Base-by-base conservation (phyloP, 2,888 invertebrate genomes). In the Hoplodrina ambigua region DNA sequence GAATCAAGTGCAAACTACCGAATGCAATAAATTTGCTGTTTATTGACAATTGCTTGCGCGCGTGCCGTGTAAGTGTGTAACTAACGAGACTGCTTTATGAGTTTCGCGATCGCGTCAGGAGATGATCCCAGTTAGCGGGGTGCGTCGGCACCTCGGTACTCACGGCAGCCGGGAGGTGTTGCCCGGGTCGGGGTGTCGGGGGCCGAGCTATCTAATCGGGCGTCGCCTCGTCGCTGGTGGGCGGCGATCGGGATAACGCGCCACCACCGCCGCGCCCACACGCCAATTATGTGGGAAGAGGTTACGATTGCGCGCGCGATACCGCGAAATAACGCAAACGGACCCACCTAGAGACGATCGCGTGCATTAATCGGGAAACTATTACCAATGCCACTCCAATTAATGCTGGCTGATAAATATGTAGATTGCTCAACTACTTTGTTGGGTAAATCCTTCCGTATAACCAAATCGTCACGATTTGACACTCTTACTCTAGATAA, bases 281-380 rank as follows among this genome's bases (percentile, higher is more conserved):
- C 92, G 93, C 95, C 95, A 94, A 95, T 96, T 95, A 95, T 94
- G 94, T 94, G 94, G 94, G 94, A 94, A 95, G 95, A 95, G 93
- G 93, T 94, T 92, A 92, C 93, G 95, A 94, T 95, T 89, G 91
- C 88, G 82, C 88, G 88, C 87, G 84, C 88, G 94, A 95, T 94
- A 94, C 87, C 86, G 86, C 88, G 85, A 82, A 91, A 90, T 90
- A 93, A 92, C 89, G 89, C 91, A 93, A 93, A 92, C 92, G 87
- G 89, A 91, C 89, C 89, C 87, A 90, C 90, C 87, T 89, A 88
- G 87, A 86, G 87, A 86, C 85, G 89, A 91, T 93, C 90, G 89
- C 90, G 87, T 86, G 87, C 91, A 91, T 91, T 93, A 91, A 94
- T 94, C 92, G 91, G 88, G 87, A 87, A 90, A 90, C 91, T 91